These are phyloP conservation scores for Scaptomyza polygonia DNA, from an alignment of 2,888 invertebrate species.

Conservation along the genomic window DNA sequence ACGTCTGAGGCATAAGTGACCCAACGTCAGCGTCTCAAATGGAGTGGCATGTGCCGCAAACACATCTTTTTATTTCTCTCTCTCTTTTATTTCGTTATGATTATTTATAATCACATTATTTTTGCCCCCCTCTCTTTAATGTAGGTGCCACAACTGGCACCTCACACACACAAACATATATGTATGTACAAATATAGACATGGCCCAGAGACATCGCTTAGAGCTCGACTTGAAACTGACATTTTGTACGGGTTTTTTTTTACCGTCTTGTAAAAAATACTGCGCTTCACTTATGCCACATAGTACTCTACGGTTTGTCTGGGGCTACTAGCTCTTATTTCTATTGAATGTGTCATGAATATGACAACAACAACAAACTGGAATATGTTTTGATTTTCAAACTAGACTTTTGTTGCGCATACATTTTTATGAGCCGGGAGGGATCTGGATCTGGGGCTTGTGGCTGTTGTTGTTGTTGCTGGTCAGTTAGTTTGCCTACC, in stretches of 20 bases:
- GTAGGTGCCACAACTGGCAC: constrained; percentile 77
- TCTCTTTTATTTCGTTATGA: constrained; percentile 56
- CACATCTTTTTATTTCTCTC: constrained; percentile 32
- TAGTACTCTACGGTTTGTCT: constrained; percentile 37
- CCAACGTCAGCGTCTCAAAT: constrained; percentile 56
- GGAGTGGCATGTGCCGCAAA: constrained; percentile 78
- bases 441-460: not conserved
- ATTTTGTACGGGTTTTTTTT: constrained; percentile 55
- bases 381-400: constrained; percentile 77
- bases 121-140: not conserved
- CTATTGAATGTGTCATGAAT: constrained; percentile 79
- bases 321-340: constrained; percentile 71
- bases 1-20: constrained; percentile 27
- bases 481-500: constrained; percentile 48
- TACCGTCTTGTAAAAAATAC: constrained; percentile 23
- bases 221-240: constrained; percentile 58
- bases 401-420: constrained; percentile 68
- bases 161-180: constrained; percentile 32
- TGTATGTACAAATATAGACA: constrained; percentile 49
- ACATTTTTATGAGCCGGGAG: constrained; percentile 49
- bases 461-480: constrained; percentile 6
- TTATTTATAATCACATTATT: constrained; percentile 63
- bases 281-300: constrained; percentile 32
- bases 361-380: constrained; percentile 53
- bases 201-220: constrained; percentile 57